These are phyloP conservation scores for Chlorops oryzae DNA, from an alignment of 1,140 invertebrate genomes.

Conservation along the genomic window DNA sequence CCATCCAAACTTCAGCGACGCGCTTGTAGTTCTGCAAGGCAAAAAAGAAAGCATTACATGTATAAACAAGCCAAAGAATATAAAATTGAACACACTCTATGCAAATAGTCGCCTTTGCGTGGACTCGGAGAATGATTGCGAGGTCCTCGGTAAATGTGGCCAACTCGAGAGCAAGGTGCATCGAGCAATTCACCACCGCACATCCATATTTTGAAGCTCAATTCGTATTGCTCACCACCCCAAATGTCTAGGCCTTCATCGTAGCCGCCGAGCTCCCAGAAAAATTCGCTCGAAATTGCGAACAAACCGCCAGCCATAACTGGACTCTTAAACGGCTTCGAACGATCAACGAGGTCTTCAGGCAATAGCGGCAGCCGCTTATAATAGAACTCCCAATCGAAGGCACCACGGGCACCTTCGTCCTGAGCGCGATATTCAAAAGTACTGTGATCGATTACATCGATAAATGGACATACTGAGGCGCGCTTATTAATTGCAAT, in stretches of 20 bases:
- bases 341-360: slow-evolving; percentile 72
- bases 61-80: too few species aligned
- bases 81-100: slow-evolving; percentile 24
- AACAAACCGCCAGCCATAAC: slow-evolving; percentile 96
- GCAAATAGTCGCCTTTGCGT: slow-evolving; percentile 33
- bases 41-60: too few species aligned
- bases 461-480: slow-evolving; percentile 93
- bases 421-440: slow-evolving; percentile 90
- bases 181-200: slow-evolving; percentile 87
- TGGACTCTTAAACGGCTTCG: slow-evolving; percentile 84
- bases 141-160: slow-evolving; percentile 72
- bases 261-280: slow-evolving; percentile 95
- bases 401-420: slow-evolving; percentile 88
- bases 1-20: slow-evolving; percentile 98
- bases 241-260: slow-evolving; percentile 88
- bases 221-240: slow-evolving; percentile 97
- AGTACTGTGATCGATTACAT: slow-evolving; percentile 87
- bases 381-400: slow-evolving; percentile 96
- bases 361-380: slow-evolving; percentile 83
- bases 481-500: slow-evolving; percentile 80
- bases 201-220: slow-evolving; percentile 93
- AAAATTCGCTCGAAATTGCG: slow-evolving; percentile 83
- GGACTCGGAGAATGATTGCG: slow-evolving; percentile 26
- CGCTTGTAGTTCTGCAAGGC: slow-evolving; percentile 72
- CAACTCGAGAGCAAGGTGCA: slow-evolving; percentile 89